Base-by-base conservation (phyloP, 2,888 invertebrate species). In the Melanchra persicariae region DNA sequence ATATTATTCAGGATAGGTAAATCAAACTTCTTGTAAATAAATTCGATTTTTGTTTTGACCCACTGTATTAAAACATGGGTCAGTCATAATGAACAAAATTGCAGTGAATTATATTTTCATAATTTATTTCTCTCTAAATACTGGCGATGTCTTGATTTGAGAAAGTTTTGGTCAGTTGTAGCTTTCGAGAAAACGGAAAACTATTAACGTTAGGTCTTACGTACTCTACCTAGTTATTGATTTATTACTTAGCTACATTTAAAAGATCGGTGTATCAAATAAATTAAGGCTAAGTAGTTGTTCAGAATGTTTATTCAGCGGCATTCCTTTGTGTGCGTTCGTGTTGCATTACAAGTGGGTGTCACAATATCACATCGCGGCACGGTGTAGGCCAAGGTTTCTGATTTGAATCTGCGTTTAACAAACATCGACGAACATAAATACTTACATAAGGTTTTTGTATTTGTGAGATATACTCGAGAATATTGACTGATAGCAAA, bases 291-390 rank as follows among this genome's bases (percentile, higher is more conserved):
- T 68, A 77, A 76, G 70, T 76, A 63, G 62, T 84, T 74, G 79
- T 69, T 83, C 75, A 85, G 85, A 84, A 75, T 88, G 85, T 89
- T 89, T 89, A 87, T 85, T 84, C 79, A 77, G 75, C 81, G 81
- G 82, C 87, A 88, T 88, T 86, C 87, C 87, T 85, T 86, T 85
- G 86, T 83, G 79, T 51, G 76, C 66, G 77, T 77, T 79, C 81
- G 87, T 83, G 82, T 87, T 88, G 87, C 87, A 85, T 88, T 86
- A 84, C 86, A 88, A 87, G 91, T 90, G 89, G 91, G 91, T 90
- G 91, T 89, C 88, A 80, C 81, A 6, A 30, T 6, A 82, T 89
- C 88, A 78, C 82, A 83, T 82, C 83, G 74, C 77, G 83, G 67
- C 82, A 79, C 85, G 80, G 85, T 85, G 87, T 90, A 83, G 88